Evolutionary conservation across 2,888 invertebrate species (phyloP), one percentile per base, ranked within the genome.

Genomic region (Chrysomela aeneicollis): DNA sequence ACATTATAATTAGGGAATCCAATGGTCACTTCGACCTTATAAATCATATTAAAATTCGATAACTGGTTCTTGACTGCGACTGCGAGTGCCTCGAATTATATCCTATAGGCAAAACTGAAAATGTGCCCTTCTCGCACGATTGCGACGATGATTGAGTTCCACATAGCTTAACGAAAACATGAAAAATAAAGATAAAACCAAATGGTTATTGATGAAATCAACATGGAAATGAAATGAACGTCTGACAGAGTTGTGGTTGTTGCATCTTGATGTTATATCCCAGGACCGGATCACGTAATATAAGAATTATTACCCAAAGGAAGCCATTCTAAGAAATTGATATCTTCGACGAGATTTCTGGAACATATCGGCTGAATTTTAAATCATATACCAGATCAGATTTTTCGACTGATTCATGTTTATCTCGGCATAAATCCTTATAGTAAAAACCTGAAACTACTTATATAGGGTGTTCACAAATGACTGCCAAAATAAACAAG

Each of bases 201-300:
- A 73, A 72, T 67, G 70, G 70, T 73, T 74, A 71, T 71, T 74
- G 74, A 74, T 73, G 70, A 73, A 74, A 73, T 73, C 70, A 71
- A 71, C 71, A 69, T 71, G 69, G 70, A 71, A 73, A 72, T 73
- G 72, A 72, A 71, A 66, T 69, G 68, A 73, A 73, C 70, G 72
- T 65, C 72, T 69, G 72, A 67, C 69, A 70, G 69, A 69, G 66
- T 69, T 35, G 73, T 72, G 72, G 72, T 71, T 68, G 68, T 60
- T 60, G 57, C 19, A 47, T 61, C 57, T 57, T 61, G 57, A 57
- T 46, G 62, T 63, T 58, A 49, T 49, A 19, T 12, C 19, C 5
- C 49, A 49, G 49, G 21, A n/a, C 49, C 49, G 49, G 49, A 18
- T 21, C 49, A 19, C 21, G 22, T 49, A 9, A 49, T 49, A 19